Evolutionary conservation across 2,888 invertebrate species (phyloP).

Genomic region (Caenorhabditis macrosperma): DNA sequence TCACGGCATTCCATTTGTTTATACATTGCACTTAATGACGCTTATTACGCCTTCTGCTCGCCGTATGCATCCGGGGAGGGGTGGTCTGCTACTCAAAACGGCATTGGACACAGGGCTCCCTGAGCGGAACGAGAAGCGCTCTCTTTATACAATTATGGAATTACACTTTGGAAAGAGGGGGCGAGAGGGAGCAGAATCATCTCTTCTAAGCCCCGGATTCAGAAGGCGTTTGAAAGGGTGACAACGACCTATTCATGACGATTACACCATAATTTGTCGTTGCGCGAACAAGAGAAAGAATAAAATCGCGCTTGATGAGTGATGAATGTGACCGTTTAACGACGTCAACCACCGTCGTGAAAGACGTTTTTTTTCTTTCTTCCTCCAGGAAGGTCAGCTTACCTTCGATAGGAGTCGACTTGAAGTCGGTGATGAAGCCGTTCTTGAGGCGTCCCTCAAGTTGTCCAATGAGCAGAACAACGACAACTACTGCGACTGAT

Average conservation of each 20-base stretch:
- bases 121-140: not conserved
- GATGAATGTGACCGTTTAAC: not conserved
- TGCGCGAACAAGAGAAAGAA: not conserved
- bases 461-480: not conserved
- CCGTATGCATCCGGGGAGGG: conserved; percentile 45
- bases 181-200: no score
- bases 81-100: not conserved
- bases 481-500: not conserved
- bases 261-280: not conserved
- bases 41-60: conserved; percentile 51
- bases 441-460: not conserved
- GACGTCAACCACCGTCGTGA: not conserved
- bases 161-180: not conserved
- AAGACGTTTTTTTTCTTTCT: not conserved
- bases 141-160: not conserved
- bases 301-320: not conserved
- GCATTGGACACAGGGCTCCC: not conserved
- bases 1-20: conserved; percentile 28
- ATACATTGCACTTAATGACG: conserved; percentile 50
- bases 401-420: conserved; percentile 4
- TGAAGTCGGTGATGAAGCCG: not conserved
- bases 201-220: no score
- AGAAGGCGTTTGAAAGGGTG: not conserved
- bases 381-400: not conserved
- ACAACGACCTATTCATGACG: not conserved